Evolutionary conservation across 1,140 invertebrate species (phyloP).

Genomic region (Leptinotarsa defecta): DNA sequence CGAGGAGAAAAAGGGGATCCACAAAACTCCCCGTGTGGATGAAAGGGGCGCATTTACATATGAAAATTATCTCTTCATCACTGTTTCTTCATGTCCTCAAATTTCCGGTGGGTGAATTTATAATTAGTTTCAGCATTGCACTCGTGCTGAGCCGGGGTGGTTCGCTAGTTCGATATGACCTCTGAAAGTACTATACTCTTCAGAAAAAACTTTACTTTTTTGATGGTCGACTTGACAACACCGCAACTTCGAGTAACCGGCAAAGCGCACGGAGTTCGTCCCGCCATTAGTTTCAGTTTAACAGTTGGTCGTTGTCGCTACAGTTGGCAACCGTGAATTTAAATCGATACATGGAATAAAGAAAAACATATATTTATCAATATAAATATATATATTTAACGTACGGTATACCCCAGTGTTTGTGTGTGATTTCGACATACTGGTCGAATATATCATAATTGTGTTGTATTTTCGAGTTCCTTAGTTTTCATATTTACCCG

Average conservation of each 20-base stretch:
- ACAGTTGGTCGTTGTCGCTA: constrained; percentile 13
- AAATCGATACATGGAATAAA: constrained; percentile 25
- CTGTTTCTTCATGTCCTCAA: no score
- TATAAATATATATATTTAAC: not conserved
- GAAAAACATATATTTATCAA: constrained; percentile 1
- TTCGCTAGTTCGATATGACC: no score
- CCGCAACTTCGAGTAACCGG: constrained; percentile 33
- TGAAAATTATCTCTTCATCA: no score
- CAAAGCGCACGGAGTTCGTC: constrained; percentile 35
- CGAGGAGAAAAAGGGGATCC: no score
- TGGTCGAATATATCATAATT: not conserved
- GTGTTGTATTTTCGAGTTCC: not conserved
- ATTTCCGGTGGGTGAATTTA: no score
- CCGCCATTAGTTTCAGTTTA: constrained; percentile 36
- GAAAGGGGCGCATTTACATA: no score
- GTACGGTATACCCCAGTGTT: not conserved
- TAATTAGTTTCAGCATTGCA: no score
- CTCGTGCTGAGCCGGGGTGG: no score
- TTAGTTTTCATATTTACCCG: not conserved
- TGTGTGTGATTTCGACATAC: constrained; percentile 1
- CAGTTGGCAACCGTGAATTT: constrained; percentile 22
- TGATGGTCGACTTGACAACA: not conserved
- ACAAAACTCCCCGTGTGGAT: no score
- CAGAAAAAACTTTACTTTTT: no score
- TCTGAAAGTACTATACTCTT: no score